phyloP scores from a whole-genome alignment of 1,140 invertebrate species.

The Anastrepha ludens region DNA sequence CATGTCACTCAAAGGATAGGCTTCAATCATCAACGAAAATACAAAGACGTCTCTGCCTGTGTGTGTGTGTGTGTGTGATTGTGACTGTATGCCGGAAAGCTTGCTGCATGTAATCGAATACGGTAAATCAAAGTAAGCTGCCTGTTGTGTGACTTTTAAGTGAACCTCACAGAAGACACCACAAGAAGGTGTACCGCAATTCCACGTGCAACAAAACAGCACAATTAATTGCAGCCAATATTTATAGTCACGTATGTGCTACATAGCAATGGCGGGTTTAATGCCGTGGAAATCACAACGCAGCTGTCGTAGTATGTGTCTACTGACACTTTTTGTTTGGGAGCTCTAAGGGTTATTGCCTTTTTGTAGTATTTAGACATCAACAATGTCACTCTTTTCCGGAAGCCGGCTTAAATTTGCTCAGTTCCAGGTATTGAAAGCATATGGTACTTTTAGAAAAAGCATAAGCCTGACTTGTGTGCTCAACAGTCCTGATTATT shows the following conservation, averaged over 20 bases:
- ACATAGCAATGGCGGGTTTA: not conserved
- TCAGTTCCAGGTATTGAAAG: not conserved
- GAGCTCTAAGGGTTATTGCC: too few species aligned
- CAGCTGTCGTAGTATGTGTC: too few species aligned
- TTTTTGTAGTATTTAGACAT: not conserved
- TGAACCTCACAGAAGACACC: not conserved
- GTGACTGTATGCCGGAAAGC: not conserved
- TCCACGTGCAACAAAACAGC: not conserved
- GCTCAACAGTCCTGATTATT: too few species aligned
- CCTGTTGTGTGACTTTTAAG: not conserved
- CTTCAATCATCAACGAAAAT: not conserved
- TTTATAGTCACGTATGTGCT: not conserved
- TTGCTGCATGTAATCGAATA: conserved; percentile 69
- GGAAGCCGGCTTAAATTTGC: not conserved
- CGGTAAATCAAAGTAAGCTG: conserved; percentile 68
- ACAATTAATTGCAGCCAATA: not conserved
- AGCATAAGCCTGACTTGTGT: too few species aligned
- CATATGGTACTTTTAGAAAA: too few species aligned
- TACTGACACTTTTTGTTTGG: too few species aligned
- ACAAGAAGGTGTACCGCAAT: not conserved
- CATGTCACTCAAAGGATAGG: conserved; percentile 14
- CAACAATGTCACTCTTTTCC: not conserved
- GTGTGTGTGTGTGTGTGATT: not conserved
- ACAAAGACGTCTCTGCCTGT: not conserved
- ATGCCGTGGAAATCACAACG: not conserved